Evolutionary conservation across 2,888 invertebrate genomes (phyloP).

Genomic region (Bellardia pandia): DNA sequence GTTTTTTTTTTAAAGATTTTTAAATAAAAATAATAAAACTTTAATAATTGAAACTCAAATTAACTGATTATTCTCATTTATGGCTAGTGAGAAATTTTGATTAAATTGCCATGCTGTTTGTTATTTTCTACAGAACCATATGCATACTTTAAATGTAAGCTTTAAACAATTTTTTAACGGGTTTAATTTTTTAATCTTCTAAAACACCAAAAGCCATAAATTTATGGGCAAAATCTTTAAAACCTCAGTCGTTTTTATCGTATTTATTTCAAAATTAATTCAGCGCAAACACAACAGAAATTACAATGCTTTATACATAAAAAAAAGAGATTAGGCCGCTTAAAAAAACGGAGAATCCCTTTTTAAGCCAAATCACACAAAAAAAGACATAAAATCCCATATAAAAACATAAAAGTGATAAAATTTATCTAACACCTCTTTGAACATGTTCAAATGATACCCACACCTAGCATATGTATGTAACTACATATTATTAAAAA

Average conservation of each 20-base stretch:
- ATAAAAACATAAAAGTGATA: constrained; percentile 48
- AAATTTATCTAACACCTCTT: constrained; percentile 34
- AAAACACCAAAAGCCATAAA: constrained; percentile 3
- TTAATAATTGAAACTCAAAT: too few species aligned
- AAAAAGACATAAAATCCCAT: constrained; percentile 15
- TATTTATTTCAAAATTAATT: not conserved
- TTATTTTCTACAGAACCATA: too few species aligned
- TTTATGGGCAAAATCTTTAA: not conserved
- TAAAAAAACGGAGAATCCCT: constrained; percentile 1
- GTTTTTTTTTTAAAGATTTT: too few species aligned
- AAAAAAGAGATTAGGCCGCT: not conserved
- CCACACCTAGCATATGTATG: too few species aligned
- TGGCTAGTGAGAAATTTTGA: too few species aligned
- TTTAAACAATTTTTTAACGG: too few species aligned
- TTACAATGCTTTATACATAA: not conserved
- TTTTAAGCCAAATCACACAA: not conserved
- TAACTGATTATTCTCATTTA: too few species aligned
- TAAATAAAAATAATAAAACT: too few species aligned
- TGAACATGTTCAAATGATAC: not conserved
- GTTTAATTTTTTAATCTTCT: not conserved
- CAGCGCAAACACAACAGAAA: not conserved
- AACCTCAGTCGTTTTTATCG: not conserved
- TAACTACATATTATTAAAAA: too few species aligned
- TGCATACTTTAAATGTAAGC: too few species aligned
- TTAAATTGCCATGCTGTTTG: too few species aligned